Evolutionary conservation across 2,113 vertebrate genomes (phyloP), one percentile per base, ranked within the genome.

Genomic region (Gymnocephalus cernua): DNA sequence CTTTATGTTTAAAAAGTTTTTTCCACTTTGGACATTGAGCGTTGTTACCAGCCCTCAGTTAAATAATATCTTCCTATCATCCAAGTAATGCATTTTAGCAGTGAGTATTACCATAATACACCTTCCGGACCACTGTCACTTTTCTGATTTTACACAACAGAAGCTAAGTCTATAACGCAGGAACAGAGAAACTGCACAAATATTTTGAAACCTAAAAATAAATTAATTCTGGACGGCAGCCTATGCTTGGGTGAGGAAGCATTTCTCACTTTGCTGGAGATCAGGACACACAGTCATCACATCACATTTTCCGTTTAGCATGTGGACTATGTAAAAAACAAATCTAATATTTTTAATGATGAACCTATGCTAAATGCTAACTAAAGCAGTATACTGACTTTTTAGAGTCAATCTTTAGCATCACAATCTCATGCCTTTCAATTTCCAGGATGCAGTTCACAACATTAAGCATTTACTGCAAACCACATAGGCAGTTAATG

Each of bases 201-300:
- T 79, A 69, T 82, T 87, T 70, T 74, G 47, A 84, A 80, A 85
- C 45, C 83, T 86, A 86, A 86, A 88, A 88, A 88, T 86, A 89
- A 83, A 83, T 54, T 18, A 12, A 25, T 72, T 32, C 71, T 90
- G 85, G 83, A 88, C 71, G 44, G 48, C 79, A 65, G 85, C 78
- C 78, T 67, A 13, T 92, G 85, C 84, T 91, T 82, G 66, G 69
- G 78, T 74, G 74, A 71, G 63, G 56, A 78, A 80, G 44, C 69
- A 57, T 64, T 81, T 88, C 85, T 83, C 89, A 86, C 86, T 86
- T 77, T 69, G 65, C 69, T 66, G 29, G 19, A 78, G 71, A 88
- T 83, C 74, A 58, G 75, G 73, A 80, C 58, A 68, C 66, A 79
- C 82, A 62, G 64, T 70, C 80, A 77, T 85, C 69, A 48, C 80